Percentiles rank a stretch among this genome's conserved stretches.
Conservation (phyloP, 2,888 invertebrate species). For the Leptinotarsa rubiginosa region DNA sequence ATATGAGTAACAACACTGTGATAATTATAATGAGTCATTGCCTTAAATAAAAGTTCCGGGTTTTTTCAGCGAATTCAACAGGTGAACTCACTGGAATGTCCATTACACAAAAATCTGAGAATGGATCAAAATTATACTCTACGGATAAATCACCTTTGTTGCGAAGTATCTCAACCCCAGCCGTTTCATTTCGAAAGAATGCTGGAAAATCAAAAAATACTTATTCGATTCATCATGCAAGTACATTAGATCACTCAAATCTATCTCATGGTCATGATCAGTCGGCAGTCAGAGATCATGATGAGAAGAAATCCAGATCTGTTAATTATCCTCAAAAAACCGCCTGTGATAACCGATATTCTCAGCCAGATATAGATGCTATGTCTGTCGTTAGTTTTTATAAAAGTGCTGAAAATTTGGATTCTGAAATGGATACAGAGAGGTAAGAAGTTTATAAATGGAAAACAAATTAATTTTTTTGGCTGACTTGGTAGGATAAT, state of each 20-base stretch:
- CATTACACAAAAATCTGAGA: neutral
- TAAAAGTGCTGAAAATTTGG: slow-evolving; percentile 71
- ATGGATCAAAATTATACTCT: slow-evolving; percentile 13
- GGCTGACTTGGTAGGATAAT: too few relatives aligned
- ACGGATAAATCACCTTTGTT: slow-evolving; percentile 21
- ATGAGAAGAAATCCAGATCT: slow-evolving; percentile 7
- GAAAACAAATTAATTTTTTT: too few relatives aligned
- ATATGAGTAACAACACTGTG: neutral
- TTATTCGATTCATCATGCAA: slow-evolving; percentile 20
- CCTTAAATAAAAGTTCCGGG: neutral
- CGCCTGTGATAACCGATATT: slow-evolving; percentile 43
- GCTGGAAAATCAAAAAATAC: slow-evolving; percentile 15
- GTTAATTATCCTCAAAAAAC: slow-evolving; percentile 29
- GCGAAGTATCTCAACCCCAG: slow-evolving; percentile 23
- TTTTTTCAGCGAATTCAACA: slow-evolving; percentile 9
- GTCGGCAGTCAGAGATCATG: neutral
- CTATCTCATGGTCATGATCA: neutral
- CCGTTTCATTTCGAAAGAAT: slow-evolving; percentile 14
- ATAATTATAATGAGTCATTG: neutral
- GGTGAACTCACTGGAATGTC: slow-evolving; percentile 6
- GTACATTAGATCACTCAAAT: slow-evolving; percentile 2
- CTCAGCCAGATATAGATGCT: slow-evolving; percentile 62
- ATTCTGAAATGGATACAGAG: slow-evolving; percentile 72
- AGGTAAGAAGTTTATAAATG: slow-evolving; percentile 62
- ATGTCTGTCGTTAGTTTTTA: slow-evolving; percentile 73